phyloP scores from a whole-genome alignment of 1,140 invertebrate species.

The Orussus abietinus region DNA sequence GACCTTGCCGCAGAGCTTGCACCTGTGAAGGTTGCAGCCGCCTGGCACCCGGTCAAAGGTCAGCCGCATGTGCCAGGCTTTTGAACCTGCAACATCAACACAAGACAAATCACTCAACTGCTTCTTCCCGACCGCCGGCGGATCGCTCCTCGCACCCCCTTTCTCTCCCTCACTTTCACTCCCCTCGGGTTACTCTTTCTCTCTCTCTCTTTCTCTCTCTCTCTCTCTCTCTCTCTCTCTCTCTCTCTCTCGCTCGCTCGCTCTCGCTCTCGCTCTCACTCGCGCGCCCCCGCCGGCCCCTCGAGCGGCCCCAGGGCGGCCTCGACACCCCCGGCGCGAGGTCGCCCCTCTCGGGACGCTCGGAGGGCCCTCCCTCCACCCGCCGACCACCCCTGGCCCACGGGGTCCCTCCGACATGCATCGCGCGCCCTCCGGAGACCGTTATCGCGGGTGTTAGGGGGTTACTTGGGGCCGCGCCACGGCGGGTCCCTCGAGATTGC shows the following conservation, averaged over 20 bases:
- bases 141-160: slow-evolving; percentile 22
- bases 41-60: slow-evolving; percentile 84
- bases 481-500: too few relatives aligned
- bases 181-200: slow-evolving; percentile 12
- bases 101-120: slow-evolving; percentile 59
- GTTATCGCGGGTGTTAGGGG: too few relatives aligned
- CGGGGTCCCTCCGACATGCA: too few relatives aligned
- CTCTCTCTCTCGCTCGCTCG: not conserved
- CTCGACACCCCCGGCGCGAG: too few relatives aligned
- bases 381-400: too few relatives aligned
- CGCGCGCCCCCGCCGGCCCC: not conserved
- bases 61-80: slow-evolving; percentile 87
- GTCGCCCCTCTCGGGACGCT: too few relatives aligned
- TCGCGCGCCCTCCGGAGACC: too few relatives aligned
- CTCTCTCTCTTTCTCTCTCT: slow-evolving; percentile 9
- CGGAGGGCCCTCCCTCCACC: too few relatives aligned
- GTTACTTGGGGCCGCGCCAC: too few relatives aligned
- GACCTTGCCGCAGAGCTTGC: slow-evolving; percentile 87
- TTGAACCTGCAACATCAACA: slow-evolving; percentile 77
- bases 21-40: slow-evolving; percentile 83
- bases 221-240: slow-evolving; percentile 4
- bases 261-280: not conserved
- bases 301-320: too few relatives aligned
- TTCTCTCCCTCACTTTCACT: slow-evolving; percentile 15
- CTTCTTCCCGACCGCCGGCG: slow-evolving; percentile 38